These are phyloP conservation scores for Callitettix versicolor DNA, from an alignment of 1,140 invertebrate species.

Conservation along the genomic window DNA sequence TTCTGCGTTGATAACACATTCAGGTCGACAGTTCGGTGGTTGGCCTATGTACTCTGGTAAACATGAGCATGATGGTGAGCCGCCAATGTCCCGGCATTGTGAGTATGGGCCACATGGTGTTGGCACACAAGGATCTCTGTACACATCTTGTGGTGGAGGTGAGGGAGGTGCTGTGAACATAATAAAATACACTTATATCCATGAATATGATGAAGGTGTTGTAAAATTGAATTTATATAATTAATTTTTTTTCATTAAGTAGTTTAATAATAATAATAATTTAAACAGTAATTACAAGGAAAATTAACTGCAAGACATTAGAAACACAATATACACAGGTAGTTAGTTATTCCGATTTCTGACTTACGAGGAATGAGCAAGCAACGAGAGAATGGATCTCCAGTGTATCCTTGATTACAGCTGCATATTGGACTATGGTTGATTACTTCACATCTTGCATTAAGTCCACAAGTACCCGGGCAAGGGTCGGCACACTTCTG, in stretches of 20 bases:
- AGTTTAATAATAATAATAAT: too few species aligned
- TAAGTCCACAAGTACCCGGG: constrained; percentile 41
- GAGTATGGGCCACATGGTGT: constrained; percentile 46
- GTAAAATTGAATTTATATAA: too few species aligned
- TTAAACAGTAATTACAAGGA: too few species aligned
- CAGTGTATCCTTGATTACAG: constrained; percentile 36
- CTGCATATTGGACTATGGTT: constrained; percentile 41
- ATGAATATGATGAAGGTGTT: too few species aligned
- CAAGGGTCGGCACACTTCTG: constrained; percentile 43
- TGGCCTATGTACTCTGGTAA: constrained; percentile 44
- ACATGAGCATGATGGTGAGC: constrained; percentile 43
- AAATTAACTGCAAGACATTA: too few species aligned
- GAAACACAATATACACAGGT: too few species aligned
- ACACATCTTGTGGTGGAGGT: constrained; percentile 15
- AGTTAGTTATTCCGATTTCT: constrained; percentile 27
- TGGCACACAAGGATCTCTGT: constrained; percentile 36
- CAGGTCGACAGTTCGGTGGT: constrained; percentile 59
- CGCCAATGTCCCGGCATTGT: constrained; percentile 41
- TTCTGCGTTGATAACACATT: constrained; percentile 60
- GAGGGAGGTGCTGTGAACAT: constrained; percentile 14
- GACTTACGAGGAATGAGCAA: constrained; percentile 31
- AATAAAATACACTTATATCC: too few species aligned
- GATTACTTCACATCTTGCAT: constrained; percentile 40
- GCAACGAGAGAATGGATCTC: constrained; percentile 42
- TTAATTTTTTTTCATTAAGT: too few species aligned